Conservation (phyloP, 2,888 invertebrate species). For the Chloroclystis v-ata region DNA sequence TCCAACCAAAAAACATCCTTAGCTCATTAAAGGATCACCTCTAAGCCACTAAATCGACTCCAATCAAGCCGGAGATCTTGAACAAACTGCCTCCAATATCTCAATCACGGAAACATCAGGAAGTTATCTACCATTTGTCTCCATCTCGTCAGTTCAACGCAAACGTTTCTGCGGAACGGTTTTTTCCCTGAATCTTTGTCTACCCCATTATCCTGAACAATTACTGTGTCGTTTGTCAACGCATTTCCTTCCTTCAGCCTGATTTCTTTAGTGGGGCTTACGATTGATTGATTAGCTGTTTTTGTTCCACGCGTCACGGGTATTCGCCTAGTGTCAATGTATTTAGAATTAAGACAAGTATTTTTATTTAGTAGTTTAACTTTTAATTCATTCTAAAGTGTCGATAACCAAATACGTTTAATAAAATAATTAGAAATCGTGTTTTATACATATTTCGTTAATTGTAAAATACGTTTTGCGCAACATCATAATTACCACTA, state of each 20-base stretch:
- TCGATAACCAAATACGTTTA: too few species aligned
- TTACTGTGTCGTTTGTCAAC: conserved; percentile 73
- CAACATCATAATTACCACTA: too few species aligned
- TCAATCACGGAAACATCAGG: conserved; percentile 43
- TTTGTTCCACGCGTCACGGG: conserved; percentile 28
- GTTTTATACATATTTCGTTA: too few species aligned
- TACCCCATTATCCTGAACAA: conserved; percentile 57
- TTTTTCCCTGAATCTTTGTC: conserved; percentile 54
- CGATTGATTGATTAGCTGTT: conserved; percentile 65
- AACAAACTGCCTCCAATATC: conserved; percentile 11
- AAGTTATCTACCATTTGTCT: conserved; percentile 56
- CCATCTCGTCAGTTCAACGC: conserved; percentile 66
- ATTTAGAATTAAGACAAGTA: conserved; percentile 14
- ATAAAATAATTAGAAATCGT: too few species aligned
- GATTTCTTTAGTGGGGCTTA: conserved; percentile 61
- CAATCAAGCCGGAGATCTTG: neutral
- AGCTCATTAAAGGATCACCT: neutral
- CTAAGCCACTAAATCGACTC: neutral
- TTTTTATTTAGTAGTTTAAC: neutral
- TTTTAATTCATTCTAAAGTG: too few species aligned
- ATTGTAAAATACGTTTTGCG: too few species aligned
- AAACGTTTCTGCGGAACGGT: conserved; percentile 57
- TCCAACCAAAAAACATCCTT: neutral
- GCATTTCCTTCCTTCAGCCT: conserved; percentile 47
- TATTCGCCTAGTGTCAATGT: conserved; percentile 23